Base-by-base conservation (phyloP, 2,888 invertebrate species). In the Cacoxenus indagator region DNA sequence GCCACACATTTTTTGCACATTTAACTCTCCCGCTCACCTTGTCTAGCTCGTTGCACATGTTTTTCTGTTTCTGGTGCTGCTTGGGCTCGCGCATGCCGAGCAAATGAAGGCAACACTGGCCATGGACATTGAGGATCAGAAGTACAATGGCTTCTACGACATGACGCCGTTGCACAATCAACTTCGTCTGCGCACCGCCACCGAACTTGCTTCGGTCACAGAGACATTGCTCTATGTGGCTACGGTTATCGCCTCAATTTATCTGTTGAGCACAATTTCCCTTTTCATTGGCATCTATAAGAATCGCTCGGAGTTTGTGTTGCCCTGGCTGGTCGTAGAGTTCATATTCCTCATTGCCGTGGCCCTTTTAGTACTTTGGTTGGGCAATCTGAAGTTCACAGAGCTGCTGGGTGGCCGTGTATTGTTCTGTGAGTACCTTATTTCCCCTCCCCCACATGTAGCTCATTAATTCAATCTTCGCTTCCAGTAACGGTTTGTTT, bases 21-120 rank as follows among this genome's bases (percentile, higher is more conserved):
- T n/a, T n/a, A n/a, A n/a, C n/a, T n/a, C n/a, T n/a, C n/a, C n/a
- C n/a, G n/a, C n/a, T n/a, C n/a, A n/a, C n/a, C n/a, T n/a, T n/a
- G 74, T 69, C 2, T 69, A 88, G 88, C 76, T 88, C n/a, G 79
- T 88, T 68, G 86, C 88, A 5, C 87, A 87, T 68, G 79, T 87
- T 17, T 69, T 86, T 27, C 75, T 88, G 26, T 88, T 88, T 70
- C 75, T 88, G 62, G 86, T 87, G 61, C 71, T 88, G 4, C 73
- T 88, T 68, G 86, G 87, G 9, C 73, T 88, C 64, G 86, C 87
- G 0, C 88, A 88, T 75, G 87, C 87, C 29, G 88, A 88, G 68
- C 85, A 88, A 80, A 87, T 87, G 82, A 85, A 86, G 64, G 81
- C 84, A 11, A 83, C 88, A 72, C 76, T 88, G 4, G 84, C 84